A percentile compares a stretch with the other conserved stretches of the same genome.
These are phyloP conservation scores for Mamestra configurata DNA, from an alignment of 1,140 invertebrate species.

Conservation along the genomic window DNA sequence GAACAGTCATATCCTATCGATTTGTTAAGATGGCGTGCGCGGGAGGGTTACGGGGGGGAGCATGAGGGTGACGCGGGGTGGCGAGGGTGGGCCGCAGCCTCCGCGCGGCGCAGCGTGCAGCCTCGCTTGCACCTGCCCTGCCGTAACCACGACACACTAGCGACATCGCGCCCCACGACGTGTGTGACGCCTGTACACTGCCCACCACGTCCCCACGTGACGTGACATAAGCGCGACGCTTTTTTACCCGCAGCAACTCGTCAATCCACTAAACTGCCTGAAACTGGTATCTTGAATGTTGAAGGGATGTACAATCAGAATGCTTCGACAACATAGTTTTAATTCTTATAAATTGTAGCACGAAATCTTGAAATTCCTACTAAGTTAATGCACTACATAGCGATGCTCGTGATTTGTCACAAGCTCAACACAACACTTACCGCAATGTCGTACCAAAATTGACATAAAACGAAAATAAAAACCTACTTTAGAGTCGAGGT, in stretches of 20 bases:
- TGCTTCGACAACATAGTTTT: neutral
- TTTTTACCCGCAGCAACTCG: neutral
- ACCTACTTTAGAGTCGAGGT: neutral
- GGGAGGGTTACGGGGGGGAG: constrained; percentile 76
- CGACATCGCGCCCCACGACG: constrained; percentile 67
- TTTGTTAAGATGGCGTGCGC: constrained; percentile 89
- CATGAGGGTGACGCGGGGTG: constrained; percentile 63
- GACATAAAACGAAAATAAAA: neutral
- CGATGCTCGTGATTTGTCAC: neutral
- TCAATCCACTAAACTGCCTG: constrained; percentile 9
- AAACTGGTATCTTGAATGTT: constrained; percentile 4
- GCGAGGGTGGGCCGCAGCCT: constrained; percentile 72
- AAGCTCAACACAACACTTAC: neutral
- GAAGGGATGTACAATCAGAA: neutral
- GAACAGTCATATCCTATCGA: constrained; percentile 89
- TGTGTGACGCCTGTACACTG: constrained; percentile 42
- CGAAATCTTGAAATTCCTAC: neutral
- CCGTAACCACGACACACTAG: constrained; percentile 78
- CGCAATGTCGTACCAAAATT: neutral
- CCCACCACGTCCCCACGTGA: constrained; percentile 16
- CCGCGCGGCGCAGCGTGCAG: constrained; percentile 78
- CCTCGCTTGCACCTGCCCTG: constrained; percentile 79
- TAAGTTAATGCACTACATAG: neutral
- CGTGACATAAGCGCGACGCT: neutral
- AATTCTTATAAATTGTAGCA: neutral